Percentiles rank a stretch among this genome's conserved stretches.
Conservation (phyloP, 2,113 vertebrate species). For the Scytalopus superciliaris region DNA sequence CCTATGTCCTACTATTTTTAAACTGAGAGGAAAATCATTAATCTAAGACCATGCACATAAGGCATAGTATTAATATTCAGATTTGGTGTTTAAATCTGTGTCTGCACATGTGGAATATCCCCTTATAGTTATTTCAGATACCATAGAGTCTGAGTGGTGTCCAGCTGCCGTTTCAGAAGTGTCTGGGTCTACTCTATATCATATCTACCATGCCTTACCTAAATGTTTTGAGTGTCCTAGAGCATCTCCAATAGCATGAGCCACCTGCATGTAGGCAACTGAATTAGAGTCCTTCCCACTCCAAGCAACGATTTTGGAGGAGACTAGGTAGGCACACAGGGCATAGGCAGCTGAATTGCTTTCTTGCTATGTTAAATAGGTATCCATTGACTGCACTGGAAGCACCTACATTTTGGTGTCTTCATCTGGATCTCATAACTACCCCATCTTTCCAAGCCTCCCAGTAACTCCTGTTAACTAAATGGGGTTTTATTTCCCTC, state of each 20-base stretch:
- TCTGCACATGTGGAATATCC: background rate
- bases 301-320: background rate
- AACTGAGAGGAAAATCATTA: background rate
- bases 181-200: background rate
- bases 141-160: background rate
- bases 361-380: background rate
- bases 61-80: background rate
- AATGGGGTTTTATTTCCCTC: background rate
- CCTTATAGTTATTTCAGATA: background rate
- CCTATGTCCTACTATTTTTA: background rate
- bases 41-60: background rate
- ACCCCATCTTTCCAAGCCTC: background rate
- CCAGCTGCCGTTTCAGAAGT: background rate
- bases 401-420: background rate
- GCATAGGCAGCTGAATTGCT: background rate
- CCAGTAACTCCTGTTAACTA: background rate
- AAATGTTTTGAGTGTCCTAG: background rate
- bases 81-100: background rate
- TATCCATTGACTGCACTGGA: background rate
- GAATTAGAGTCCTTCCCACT: background rate
- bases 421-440: background rate
- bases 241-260: background rate
- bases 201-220: background rate
- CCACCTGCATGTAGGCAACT: background rate
- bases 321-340: background rate